Evolutionary conservation across 2,113 vertebrate genomes (phyloP).

Genomic region (Lophius piscatorius): DNA sequence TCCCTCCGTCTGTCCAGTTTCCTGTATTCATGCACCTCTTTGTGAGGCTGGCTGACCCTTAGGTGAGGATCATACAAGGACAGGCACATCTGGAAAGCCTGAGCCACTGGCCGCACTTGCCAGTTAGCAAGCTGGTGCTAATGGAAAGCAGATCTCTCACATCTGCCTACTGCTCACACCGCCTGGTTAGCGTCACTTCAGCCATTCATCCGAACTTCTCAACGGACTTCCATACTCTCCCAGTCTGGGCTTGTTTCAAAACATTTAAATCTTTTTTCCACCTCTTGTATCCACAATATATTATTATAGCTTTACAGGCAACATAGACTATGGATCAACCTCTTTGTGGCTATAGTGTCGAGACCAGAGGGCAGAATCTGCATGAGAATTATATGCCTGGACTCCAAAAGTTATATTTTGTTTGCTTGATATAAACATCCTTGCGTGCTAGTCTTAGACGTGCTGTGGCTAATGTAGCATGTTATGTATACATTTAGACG

Average conservation of each 20-base stretch:
- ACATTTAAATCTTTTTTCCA: slow-evolving; percentile 13
- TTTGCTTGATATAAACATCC: slow-evolving; percentile 24
- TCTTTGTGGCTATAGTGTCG: slow-evolving; percentile 12
- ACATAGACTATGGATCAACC: slow-evolving; percentile 15
- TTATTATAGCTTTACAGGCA: slow-evolving; percentile 5
- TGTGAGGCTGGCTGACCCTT: slow-evolving; percentile 26
- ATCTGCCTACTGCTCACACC: slow-evolving; percentile 15
- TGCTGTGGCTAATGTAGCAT: slow-evolving; percentile 24
- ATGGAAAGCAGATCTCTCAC: slow-evolving; percentile 54
- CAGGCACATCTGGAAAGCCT: slow-evolving; percentile 48
- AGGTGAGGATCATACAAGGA: slow-evolving; percentile 54
- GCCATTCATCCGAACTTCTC: slow-evolving; percentile 21
- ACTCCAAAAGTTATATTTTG: slow-evolving; percentile 32
- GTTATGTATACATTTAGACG: slow-evolving; percentile 23
- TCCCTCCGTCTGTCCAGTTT: slow-evolving; percentile 51
- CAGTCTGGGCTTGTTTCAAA: slow-evolving; percentile 6
- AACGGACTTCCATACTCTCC: slow-evolving; percentile 1
- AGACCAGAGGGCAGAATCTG: slow-evolving; percentile 22
- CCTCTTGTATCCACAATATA: background rate
- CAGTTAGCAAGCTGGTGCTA: slow-evolving; percentile 46
- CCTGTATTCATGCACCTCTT: slow-evolving; percentile 29
- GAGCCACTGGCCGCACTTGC: slow-evolving; percentile 33
- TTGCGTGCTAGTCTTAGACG: slow-evolving; percentile 36
- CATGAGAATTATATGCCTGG: slow-evolving; percentile 33
- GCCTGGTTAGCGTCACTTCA: slow-evolving; percentile 41